Evolutionary conservation across 2,888 invertebrate genomes (phyloP).

Genomic region (Resseliella maxima): DNA sequence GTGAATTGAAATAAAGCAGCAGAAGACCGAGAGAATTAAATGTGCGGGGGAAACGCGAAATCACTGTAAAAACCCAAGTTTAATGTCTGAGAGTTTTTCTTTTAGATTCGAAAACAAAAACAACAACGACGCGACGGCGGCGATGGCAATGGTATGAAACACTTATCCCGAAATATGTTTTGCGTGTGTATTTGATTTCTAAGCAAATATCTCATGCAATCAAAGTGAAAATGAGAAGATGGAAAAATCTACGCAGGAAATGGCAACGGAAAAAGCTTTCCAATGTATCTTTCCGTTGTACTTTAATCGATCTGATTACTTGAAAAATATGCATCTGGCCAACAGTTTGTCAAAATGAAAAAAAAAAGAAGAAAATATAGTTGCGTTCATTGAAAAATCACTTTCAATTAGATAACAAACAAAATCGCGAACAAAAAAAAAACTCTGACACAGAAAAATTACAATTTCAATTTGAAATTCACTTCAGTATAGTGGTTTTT

Average conservation of each 20-base stretch:
- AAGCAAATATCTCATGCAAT: slow-evolving; percentile 18
- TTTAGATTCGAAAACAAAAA: no score
- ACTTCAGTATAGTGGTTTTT: not conserved
- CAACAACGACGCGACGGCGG: no score
- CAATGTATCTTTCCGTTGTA: slow-evolving; percentile 12
- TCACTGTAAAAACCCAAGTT: not conserved
- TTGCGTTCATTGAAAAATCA: not conserved
- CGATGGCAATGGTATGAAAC: not conserved
- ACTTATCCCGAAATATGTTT: not conserved
- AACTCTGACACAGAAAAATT: not conserved
- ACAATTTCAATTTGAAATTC: slow-evolving; percentile 22
- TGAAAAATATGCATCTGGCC: not conserved
- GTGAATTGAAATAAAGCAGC: not conserved
- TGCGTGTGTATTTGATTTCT: slow-evolving; percentile 44
- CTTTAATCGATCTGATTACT: not conserved
- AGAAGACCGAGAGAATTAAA: not conserved
- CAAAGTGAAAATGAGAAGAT: not conserved
- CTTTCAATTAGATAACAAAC: slow-evolving; percentile 53
- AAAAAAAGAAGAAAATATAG: not conserved
- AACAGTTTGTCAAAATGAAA: not conserved
- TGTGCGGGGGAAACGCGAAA: not conserved
- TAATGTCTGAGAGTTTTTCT: not conserved
- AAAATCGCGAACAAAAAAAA: no score
- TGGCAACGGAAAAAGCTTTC: slow-evolving; percentile 49
- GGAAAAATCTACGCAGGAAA: slow-evolving; percentile 54